Conservation (phyloP, 2,113 vertebrate genomes). For the Natator depressus region DNA sequence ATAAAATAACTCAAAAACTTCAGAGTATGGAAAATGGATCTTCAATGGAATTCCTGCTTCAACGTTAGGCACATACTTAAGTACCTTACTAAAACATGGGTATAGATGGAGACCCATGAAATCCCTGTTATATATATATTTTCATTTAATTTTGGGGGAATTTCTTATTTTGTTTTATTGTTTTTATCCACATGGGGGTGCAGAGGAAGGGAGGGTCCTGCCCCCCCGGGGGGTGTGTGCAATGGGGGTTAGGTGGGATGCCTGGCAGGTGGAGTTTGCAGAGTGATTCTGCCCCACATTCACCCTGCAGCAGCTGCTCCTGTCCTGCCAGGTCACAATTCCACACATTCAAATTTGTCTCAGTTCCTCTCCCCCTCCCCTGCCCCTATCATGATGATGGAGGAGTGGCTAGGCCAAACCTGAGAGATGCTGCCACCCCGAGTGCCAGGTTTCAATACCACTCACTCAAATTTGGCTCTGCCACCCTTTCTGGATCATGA, state of each 20-base stretch:
- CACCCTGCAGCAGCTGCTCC: too few species aligned
- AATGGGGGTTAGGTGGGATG: neutral
- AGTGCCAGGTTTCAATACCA: neutral
- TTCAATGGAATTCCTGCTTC: neutral
- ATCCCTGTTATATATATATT: neutral
- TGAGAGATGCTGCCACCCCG: neutral
- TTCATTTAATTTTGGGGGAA: neutral
- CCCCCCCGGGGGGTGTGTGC: too few species aligned
- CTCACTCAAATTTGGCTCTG: neutral
- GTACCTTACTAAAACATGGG: neutral
- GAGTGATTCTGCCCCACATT: neutral
- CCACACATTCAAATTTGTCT: too few species aligned
- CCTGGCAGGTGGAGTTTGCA: neutral
- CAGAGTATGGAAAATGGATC: neutral
- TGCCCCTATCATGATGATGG: neutral
- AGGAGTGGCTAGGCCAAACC: neutral
- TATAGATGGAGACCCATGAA: neutral
- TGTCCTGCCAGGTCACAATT: too few species aligned
- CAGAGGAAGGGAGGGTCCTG: neutral
- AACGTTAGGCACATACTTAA: constrained; percentile 3
- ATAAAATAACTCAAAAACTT: neutral
- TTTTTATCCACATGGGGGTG: neutral
- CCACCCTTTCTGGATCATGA: neutral
- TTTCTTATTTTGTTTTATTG: neutral
- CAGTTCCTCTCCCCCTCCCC: too few species aligned